A percentile compares a stretch with the other conserved stretches of the same genome.
Conservation (phyloP, 1,140 invertebrate genomes). For the Panagrolaimus sp. region DNA sequence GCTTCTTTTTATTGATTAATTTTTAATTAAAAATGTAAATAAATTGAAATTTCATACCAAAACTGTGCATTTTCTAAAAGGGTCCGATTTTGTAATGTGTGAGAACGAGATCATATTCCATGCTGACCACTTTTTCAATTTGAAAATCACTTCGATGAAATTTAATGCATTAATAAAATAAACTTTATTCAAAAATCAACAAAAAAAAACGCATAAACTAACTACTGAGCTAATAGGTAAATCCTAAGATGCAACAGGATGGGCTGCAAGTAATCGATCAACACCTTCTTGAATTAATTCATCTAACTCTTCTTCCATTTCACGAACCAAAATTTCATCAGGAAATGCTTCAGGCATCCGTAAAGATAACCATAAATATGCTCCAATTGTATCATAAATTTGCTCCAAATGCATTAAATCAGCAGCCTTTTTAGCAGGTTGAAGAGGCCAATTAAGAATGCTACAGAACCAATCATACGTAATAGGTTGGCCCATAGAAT, state of each 20-base stretch:
- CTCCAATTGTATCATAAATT: conserved; percentile 88
- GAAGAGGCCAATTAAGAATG: conserved; percentile 76
- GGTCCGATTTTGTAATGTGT: too few species aligned
- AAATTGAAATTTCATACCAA: too few species aligned
- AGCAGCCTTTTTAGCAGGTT: conserved; percentile 73
- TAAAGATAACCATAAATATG: conserved; percentile 80
- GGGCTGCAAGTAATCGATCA: conserved; percentile 9
- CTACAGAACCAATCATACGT: conserved; percentile 78
- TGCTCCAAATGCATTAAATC: conserved; percentile 86
- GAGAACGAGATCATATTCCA: too few species aligned
- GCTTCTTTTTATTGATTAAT: too few species aligned
- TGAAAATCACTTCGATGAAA: too few species aligned
- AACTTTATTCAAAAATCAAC: too few species aligned
- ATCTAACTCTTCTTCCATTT: conserved; percentile 29
- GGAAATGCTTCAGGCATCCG: conserved; percentile 50
- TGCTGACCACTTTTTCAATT: too few species aligned
- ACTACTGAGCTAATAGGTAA: too few species aligned
- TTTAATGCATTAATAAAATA: too few species aligned
- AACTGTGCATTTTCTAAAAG: too few species aligned
- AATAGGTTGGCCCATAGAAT: conserved; percentile 79
- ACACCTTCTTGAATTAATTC: conserved; percentile 35
- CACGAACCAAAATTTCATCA: conserved; percentile 42
- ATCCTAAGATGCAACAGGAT: neutral
- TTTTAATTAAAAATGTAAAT: too few species aligned
- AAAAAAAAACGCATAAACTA: too few species aligned